phyloP scores from a whole-genome alignment of 2,888 invertebrate species.

The Rhagophthalmus giganteus region DNA sequence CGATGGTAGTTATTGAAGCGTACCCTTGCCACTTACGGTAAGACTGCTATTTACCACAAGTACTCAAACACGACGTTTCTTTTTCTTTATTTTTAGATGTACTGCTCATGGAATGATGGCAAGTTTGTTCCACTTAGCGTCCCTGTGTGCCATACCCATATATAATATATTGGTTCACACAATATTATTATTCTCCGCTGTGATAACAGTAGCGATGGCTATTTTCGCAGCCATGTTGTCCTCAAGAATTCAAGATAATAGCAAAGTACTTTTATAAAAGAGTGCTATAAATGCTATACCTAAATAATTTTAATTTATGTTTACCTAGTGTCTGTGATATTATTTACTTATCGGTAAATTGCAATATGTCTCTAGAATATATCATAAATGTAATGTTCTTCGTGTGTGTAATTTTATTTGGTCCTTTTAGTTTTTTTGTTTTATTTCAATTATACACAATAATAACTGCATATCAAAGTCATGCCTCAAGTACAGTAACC shows the following conservation, averaged over 20 bases:
- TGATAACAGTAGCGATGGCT: constrained; percentile 47
- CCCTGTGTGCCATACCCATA: constrained; percentile 57
- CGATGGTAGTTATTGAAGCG: constrained; percentile 58
- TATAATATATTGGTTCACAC: constrained; percentile 50
- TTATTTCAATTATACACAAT: too few species aligned
- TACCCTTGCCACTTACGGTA: constrained; percentile 65
- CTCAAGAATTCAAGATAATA: constrained; percentile 53
- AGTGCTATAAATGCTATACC: too few species aligned
- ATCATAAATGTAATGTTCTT: constrained; percentile 3
- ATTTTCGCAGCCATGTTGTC: constrained; percentile 49
- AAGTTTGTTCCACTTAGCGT: constrained; percentile 58
- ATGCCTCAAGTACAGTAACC: constrained; percentile 22
- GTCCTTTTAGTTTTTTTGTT: not conserved
- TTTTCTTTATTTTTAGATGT: too few species aligned
- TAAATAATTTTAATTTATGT: constrained; percentile 11
- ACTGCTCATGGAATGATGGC: constrained; percentile 62
- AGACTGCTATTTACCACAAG: constrained; percentile 20
- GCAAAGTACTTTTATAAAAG: constrained; percentile 52
- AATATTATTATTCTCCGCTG: constrained; percentile 51
- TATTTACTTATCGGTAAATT: constrained; percentile 31
- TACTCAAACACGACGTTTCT: too few species aligned
- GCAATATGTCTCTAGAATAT: constrained; percentile 8
- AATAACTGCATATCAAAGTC: constrained; percentile 26
- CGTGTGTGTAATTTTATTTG: not conserved
- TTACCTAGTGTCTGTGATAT: constrained; percentile 38